Base-by-base conservation (phyloP, 1,140 invertebrate species). In the Drosophila arawakana region DNA sequence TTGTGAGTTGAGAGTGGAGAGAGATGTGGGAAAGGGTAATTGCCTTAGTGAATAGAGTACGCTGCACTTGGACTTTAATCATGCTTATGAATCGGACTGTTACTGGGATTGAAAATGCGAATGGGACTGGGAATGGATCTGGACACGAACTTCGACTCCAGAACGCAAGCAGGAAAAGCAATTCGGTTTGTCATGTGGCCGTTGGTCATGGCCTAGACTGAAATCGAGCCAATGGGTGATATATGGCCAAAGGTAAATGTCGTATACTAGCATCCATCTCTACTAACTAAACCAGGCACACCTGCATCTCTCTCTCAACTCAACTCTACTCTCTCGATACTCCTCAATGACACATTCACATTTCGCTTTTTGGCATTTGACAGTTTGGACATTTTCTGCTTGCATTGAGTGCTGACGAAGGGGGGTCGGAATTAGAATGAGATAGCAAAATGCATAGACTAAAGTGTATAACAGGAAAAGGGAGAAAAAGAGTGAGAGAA, bases 331-430 rank as follows among this genome's bases (percentile, higher is more conserved):
- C n/a, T 1, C 18, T 11, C 13, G 18, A 49, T 15, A 25, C 18
- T 50, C 30, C 11, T 30, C 67, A 70, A 55, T 74, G 78, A 60
- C 75, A 60, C 75, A 88, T 80, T 71, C 80, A 83, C 83, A 88
- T 86, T 86, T 88, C 67, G 80, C 80, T 79, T 89, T 88, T 88
- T 89, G 84, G 84, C 84, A 89, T 88, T 89, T 88, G 83, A 88
- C 83, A 88, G 83, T 89, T 89, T 89, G 69, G 84, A 88, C 84
- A 80, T 88, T 83, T 86, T 74, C 83, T 77, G 72, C 73, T 67
- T 78, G 73, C 65, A 70, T 81, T 77, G 81, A 85, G 65, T 76
- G 50, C 49, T 35, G 71, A 47, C 71, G 57, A 30, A 46, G 54
- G 63, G 63, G 52, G 43, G 11, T 43, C 37, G 21, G 11, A 58